Conservation (phyloP, 2,888 invertebrate genomes). For the Malthinus seriepunctatus region DNA sequence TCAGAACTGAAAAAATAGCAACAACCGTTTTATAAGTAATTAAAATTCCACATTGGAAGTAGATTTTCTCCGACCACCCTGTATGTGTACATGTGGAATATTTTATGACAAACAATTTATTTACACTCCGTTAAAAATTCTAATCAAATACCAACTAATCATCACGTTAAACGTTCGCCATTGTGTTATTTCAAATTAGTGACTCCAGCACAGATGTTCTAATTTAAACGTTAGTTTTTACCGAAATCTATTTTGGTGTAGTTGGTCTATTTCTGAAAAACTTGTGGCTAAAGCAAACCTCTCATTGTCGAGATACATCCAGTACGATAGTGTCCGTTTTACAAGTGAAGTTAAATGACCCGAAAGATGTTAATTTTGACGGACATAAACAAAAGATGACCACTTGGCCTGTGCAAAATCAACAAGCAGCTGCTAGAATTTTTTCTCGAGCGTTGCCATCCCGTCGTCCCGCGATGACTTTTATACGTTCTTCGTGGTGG, state of each 20-base stretch:
- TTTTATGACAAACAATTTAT: too few species aligned
- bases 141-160: background rate
- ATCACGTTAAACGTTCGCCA: too few species aligned
- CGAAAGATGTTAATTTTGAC: conserved; percentile 15
- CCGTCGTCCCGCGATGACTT: conserved; percentile 37
- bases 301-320: conserved; percentile 13
- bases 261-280: conserved; percentile 23
- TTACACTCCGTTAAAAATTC: background rate
- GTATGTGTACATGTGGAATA: too few species aligned
- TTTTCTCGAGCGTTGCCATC: conserved; percentile 49
- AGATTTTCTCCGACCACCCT: too few species aligned
- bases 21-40: background rate
- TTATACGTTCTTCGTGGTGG: conserved; percentile 48
- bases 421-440: conserved; percentile 59
- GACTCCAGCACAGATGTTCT: too few species aligned
- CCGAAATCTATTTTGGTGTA: conserved; percentile 20
- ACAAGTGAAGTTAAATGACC: conserved; percentile 29
- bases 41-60: too few species aligned
- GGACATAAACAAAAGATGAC: conserved; percentile 33
- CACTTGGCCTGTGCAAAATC: conserved; percentile 57
- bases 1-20: background rate
- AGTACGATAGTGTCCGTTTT: conserved; percentile 33
- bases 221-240: conserved; percentile 9
- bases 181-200: too few species aligned
- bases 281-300: conserved; percentile 3